Evolutionary conservation across 2,113 vertebrate species (phyloP).

Genomic region (Toxotes jaculatrix): DNA sequence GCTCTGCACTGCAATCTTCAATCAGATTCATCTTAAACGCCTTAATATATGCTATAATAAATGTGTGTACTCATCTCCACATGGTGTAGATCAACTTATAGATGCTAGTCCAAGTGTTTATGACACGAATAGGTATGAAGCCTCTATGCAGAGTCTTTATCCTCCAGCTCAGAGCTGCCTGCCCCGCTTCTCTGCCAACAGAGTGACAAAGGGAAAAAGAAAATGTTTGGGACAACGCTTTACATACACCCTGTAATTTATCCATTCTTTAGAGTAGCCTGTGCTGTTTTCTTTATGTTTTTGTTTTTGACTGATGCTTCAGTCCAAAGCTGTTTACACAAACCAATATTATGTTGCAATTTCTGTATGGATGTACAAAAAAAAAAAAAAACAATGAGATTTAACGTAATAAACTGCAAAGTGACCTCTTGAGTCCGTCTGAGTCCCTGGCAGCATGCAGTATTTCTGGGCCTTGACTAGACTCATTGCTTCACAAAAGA

Average conservation of each 20-base stretch:
- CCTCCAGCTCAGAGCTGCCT: conserved; percentile 52
- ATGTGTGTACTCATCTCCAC: conserved; percentile 37
- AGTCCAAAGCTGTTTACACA: conserved; percentile 80
- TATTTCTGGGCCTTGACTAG: neutral
- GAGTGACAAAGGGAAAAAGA: conserved; percentile 53
- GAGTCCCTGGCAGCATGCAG: conserved; percentile 32
- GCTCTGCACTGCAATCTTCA: conserved; percentile 56
- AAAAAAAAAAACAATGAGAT: conserved; percentile 59
- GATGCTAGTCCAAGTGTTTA: conserved; percentile 52
- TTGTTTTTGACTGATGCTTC: conserved; percentile 65
- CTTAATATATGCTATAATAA: conserved; percentile 63
- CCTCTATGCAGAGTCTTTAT: conserved; percentile 64
- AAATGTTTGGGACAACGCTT: conserved; percentile 56
- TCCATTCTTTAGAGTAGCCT: conserved; percentile 63
- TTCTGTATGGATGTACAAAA: conserved; percentile 80
- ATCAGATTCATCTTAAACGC: conserved; percentile 63
- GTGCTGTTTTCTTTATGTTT: conserved; percentile 67
- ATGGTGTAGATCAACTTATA: conserved; percentile 41
- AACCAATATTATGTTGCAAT: conserved; percentile 73
- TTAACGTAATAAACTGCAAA: conserved; percentile 85
- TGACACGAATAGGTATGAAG: conserved; percentile 48
- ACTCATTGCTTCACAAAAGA: neutral
- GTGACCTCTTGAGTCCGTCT: conserved; percentile 69
- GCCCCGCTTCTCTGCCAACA: conserved; percentile 69
- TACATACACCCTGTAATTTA: conserved; percentile 72